Evolutionary conservation across 2,797 vertebrate species (phyloP).

Genomic region (Channallabes apus): DNA sequence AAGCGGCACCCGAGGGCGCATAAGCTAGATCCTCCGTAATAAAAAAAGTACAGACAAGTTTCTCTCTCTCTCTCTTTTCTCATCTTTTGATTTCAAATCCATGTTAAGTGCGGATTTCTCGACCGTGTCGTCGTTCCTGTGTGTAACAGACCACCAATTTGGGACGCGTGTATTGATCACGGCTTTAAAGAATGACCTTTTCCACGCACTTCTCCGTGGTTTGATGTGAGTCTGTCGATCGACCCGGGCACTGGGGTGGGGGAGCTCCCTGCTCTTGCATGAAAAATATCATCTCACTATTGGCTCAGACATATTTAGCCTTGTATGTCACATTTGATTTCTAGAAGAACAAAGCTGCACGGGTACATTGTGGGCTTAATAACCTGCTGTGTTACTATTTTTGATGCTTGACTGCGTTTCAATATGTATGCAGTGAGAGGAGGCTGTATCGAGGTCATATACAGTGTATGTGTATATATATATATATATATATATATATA

Average conservation of each 20-base stretch:
- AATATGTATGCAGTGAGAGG: neutral
- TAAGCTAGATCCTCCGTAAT: constrained; percentile 56
- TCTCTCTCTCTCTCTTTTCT: neutral
- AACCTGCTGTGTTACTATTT: neutral
- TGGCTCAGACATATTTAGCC: constrained; percentile 34
- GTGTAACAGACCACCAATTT: constrained; percentile 66
- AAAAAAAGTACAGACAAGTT: neutral
- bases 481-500: too few relatives aligned
- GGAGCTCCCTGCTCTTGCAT: constrained; percentile 29
- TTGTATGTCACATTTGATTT: constrained; percentile 40
- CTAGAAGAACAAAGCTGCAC: neutral
- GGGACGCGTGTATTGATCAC: constrained; percentile 71
- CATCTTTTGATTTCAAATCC: constrained; percentile 18
- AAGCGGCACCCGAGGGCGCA: neutral
- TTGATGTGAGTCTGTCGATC: constrained; percentile 73
- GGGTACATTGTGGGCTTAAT: neutral
- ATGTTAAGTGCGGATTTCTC: constrained; percentile 31
- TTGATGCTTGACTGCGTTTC: neutral
- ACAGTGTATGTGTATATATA: neutral
- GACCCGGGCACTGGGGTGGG: constrained; percentile 37
- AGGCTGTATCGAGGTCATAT: too few relatives aligned
- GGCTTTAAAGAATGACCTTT: constrained; percentile 75
- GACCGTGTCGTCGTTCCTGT: constrained; percentile 12
- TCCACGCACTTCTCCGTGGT: constrained; percentile 62
- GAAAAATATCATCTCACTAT: constrained; percentile 36